Base-by-base conservation (phyloP, 2,797 vertebrate species). In the Percopsis omiscomaycus region DNA sequence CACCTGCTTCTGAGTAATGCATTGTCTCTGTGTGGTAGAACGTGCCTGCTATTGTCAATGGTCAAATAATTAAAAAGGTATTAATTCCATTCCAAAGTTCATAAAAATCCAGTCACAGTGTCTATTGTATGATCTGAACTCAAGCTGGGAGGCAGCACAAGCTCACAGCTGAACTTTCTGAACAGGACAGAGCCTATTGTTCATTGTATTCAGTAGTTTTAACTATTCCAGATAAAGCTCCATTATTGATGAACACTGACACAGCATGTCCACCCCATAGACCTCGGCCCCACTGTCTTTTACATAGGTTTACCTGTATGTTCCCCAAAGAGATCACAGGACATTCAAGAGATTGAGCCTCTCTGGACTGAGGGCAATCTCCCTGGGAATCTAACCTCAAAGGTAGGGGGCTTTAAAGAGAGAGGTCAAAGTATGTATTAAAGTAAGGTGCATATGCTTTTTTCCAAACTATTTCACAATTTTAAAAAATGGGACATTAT, bases 151-250 rank as follows among this genome's bases (percentile, higher is more conserved):
- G 68, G 83, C 82, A 84, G 88, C 81, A 75, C 73, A 47, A 69
- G 28, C 63, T 71, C 51, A 46, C 16, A 73, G 67, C 70, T 61
- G 74, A 67, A 49, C 69, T 62, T 67, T 71, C 56, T 82, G 82
- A 85, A 85, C 77, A 73, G 61, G 67, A 69, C 5, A 59, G 64
- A 69, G 61, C 65, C 73, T 54, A 81, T 89, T 90, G 90, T 90
- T 75, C 74, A 55, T 76, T 55, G 82, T 61, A 59, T 75, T 86
- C 77, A 61, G 50, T 60, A 71, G 72, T 76, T 85, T 86, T 75
- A 80, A 79, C 81, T 11, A 71, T 92, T 94, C 92, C 89, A 92
- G 93, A 92, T 82, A 52, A 77, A 86, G 81, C 89, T 83, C 80
- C 75, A 85, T 92, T 90, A 77, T 91, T 74, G 76, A 46, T 71